phyloP scores from a whole-genome alignment of 1,140 invertebrate genomes.

The Macrostomum lignano region DNA sequence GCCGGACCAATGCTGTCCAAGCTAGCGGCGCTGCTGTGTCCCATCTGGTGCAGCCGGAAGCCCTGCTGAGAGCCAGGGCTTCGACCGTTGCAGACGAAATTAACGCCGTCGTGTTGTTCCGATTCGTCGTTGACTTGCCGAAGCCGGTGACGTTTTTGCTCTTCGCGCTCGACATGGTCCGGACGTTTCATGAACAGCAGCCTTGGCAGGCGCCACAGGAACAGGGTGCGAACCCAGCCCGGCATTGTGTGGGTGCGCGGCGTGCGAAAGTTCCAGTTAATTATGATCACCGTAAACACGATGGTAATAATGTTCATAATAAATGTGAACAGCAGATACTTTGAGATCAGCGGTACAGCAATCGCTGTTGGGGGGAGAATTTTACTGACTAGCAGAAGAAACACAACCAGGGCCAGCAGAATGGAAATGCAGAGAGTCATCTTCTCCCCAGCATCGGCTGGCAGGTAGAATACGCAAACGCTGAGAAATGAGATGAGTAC shows the following conservation, averaged over 20 bases:
- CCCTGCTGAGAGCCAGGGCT: too few species aligned
- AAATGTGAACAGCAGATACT: slow-evolving; percentile 93
- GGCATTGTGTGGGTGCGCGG: slow-evolving; percentile 40
- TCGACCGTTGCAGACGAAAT: too few species aligned
- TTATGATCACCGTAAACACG: slow-evolving; percentile 85
- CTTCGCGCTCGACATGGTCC: slow-evolving; percentile 16
- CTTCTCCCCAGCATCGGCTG: slow-evolving; percentile 39
- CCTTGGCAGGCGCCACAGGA: slow-evolving; percentile 21
- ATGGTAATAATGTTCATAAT: slow-evolving; percentile 99
- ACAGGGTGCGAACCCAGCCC: slow-evolving; percentile 19
- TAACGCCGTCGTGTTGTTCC: too few species aligned
- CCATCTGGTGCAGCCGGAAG: too few species aligned
- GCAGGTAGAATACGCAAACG: slow-evolving; percentile 87
- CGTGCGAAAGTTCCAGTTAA: slow-evolving; percentile 94
- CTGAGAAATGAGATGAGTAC: slow-evolving; percentile 92
- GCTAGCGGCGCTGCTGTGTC: too few species aligned
- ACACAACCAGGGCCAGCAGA: slow-evolving; percentile 92
- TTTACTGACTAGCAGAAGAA: slow-evolving; percentile 84
- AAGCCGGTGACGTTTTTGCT: too few species aligned
- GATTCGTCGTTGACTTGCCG: too few species aligned
- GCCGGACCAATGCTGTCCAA: too few species aligned
- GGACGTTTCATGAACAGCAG: slow-evolving; percentile 23
- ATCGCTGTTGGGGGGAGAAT: slow-evolving; percentile 69
- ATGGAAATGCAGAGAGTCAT: slow-evolving; percentile 89
- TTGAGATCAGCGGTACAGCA: slow-evolving; percentile 43